Evolutionary conservation across 2,888 invertebrate species (phyloP).

Genomic region (Orchesella flavescens): DNA sequence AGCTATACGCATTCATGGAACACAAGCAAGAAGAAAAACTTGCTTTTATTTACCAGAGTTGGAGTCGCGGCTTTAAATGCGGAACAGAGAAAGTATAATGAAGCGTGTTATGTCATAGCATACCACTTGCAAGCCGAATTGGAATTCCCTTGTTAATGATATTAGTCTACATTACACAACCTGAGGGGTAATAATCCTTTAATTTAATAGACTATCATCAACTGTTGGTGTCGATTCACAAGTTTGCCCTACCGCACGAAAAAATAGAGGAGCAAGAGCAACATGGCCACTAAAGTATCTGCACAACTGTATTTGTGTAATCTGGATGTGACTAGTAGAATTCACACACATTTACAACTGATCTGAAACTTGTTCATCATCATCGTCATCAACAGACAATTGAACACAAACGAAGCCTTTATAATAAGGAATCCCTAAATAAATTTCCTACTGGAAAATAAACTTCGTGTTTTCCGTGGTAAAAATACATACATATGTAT

Average conservation of each 20-base stretch:
- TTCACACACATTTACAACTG: constrained; percentile 26
- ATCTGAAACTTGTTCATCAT: constrained; percentile 9
- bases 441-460: constrained; percentile 22
- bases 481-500: background rate
- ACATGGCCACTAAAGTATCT: constrained; percentile 44
- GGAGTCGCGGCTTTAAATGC: background rate
- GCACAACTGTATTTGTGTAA: too few species aligned
- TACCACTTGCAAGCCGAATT: constrained; percentile 46
- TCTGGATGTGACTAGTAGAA: background rate
- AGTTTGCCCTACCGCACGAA: too few species aligned
- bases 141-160: constrained; percentile 55
- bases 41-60: background rate
- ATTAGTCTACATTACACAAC: constrained; percentile 50
- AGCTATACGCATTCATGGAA: too few species aligned
- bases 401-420: background rate
- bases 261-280: background rate
- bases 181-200: constrained; percentile 58
- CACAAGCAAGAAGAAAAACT: background rate
- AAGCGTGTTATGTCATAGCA: constrained; percentile 56
- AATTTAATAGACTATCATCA: constrained; percentile 64
- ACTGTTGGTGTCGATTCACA: background rate
- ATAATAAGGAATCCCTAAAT: constrained; percentile 27
- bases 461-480: constrained; percentile 1
- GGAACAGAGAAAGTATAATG: constrained; percentile 32
- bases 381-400: too few species aligned